A percentile compares a stretch with the other conserved stretches of the same genome.
Evolutionary conservation across 2,113 vertebrate genomes (phyloP).

Genomic region (Ceuthmochares aereus): DNA sequence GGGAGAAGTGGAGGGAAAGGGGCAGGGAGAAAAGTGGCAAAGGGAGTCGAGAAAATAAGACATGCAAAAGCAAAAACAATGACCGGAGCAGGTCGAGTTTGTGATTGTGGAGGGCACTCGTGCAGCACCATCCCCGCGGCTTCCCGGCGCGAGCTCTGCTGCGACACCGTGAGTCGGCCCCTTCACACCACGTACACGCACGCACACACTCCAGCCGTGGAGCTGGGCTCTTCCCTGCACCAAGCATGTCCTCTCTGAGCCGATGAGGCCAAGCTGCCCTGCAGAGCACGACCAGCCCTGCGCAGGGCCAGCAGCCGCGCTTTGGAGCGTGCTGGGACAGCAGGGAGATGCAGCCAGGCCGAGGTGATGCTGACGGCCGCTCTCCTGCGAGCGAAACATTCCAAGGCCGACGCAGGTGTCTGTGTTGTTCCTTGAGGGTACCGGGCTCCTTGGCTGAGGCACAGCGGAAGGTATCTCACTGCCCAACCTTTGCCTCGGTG

Average conservation of each 20-base stretch:
- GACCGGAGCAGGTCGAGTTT: constrained; percentile 33
- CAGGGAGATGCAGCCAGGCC: not conserved
- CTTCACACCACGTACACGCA: not conserved
- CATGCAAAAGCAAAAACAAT: constrained; percentile 68
- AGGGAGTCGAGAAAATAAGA: constrained; percentile 81
- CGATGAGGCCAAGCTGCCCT: fast-evolving
- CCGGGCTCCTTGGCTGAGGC: not conserved
- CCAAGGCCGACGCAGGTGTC: fast-evolving
- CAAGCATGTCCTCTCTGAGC: not conserved
- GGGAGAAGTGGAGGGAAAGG: constrained; percentile 12
- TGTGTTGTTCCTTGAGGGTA: not conserved
- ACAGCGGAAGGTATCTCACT: fast-evolving
- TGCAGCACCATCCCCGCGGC: not conserved
- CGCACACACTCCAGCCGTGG: fast-evolving
- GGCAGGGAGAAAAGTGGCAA: not conserved
- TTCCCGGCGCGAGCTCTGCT: not conserved
- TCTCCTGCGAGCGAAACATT: fast-evolving
- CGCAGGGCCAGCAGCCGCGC: fast-evolving
- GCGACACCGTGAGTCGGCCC: not conserved
- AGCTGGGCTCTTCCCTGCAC: not conserved
- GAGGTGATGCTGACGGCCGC: fast-evolving
- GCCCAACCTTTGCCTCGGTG: fast-evolving
- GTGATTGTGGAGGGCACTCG: not conserved
- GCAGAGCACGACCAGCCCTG: not conserved
- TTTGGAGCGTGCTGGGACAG: fast-evolving